phyloP scores from a whole-genome alignment of 2,888 invertebrate species.

The Drosophila meridionalis region DNA sequence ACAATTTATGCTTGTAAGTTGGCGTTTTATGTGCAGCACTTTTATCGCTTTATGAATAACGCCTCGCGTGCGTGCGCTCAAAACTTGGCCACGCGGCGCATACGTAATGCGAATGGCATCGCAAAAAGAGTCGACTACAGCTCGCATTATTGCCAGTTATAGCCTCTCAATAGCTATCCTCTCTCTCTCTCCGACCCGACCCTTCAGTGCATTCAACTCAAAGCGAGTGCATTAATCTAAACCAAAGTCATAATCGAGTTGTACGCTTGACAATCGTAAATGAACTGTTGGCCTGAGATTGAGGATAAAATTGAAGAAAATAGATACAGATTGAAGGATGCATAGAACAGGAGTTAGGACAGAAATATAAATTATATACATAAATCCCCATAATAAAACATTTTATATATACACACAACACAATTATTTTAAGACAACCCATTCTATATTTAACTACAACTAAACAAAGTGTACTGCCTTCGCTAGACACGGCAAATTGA shows the following conservation, averaged over 20 bases:
- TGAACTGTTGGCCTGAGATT: not conserved
- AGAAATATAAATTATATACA: not conserved
- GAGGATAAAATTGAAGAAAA: not conserved
- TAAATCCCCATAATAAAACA: not conserved
- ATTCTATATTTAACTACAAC: not conserved
- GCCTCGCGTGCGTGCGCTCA: slow-evolving; percentile 65
- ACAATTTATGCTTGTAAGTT: slow-evolving; percentile 65
- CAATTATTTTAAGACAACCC: not conserved
- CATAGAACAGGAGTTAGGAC: not conserved
- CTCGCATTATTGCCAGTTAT: slow-evolving; percentile 52
- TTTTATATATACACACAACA: not conserved
- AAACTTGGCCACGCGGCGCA: slow-evolving; percentile 58
- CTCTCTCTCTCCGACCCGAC: slow-evolving; percentile 22
- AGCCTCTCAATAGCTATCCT: slow-evolving; percentile 54
- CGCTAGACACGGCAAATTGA: not conserved
- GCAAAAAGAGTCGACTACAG: slow-evolving; percentile 9
- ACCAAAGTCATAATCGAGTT: not conserved
- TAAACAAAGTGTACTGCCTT: not conserved
- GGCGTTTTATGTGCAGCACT: slow-evolving; percentile 61
- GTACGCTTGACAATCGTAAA: not conserved
- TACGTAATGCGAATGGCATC: slow-evolving; percentile 58
- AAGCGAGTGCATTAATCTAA: slow-evolving; percentile 67
- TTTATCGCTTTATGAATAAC: slow-evolving; percentile 78
- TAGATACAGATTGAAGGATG: not conserved
- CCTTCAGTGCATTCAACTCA: slow-evolving; percentile 43